These are phyloP conservation scores for Philereme transversata DNA, from an alignment of 2,888 invertebrate species.

Conservation along the genomic window DNA sequence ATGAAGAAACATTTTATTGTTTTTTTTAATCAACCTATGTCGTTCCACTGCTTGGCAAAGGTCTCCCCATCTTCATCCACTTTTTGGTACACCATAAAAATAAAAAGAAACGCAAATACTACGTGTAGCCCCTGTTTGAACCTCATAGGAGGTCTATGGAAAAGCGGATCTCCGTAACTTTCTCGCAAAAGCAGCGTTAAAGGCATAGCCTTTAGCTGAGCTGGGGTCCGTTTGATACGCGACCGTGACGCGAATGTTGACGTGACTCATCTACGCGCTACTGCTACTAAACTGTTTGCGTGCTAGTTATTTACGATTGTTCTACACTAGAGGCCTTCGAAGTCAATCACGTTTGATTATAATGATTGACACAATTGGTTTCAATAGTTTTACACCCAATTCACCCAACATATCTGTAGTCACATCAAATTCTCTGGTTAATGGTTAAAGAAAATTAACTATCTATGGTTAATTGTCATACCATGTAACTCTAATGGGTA, in stretches of 20 bases:
- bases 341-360: constrained; percentile 16
- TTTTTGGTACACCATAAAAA: too few relatives aligned
- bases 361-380: constrained; percentile 13
- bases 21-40: too few relatives aligned
- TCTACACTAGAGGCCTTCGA: constrained; percentile 1
- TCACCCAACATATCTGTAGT: not conserved
- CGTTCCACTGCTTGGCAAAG: too few relatives aligned
- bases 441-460: too few relatives aligned
- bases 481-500: not conserved
- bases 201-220: not conserved
- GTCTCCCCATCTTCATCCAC: too few relatives aligned
- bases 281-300: not conserved
- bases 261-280: not conserved
- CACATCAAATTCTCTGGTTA: too few relatives aligned
- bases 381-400: constrained; percentile 2
- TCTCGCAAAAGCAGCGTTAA: not conserved
- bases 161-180: too few relatives aligned
- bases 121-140: too few relatives aligned
- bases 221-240: not conserved
- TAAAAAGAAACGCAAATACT: too few relatives aligned
- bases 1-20: too few relatives aligned
- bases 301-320: constrained; percentile 1
- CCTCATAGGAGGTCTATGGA: too few relatives aligned
- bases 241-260: not conserved
- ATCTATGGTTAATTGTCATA: too few relatives aligned